Percentiles rank a stretch among this genome's conserved stretches.
These are phyloP conservation scores for Semnornis frantzii DNA, from an alignment of 2,113 vertebrate genomes.

Conservation along the genomic window DNA sequence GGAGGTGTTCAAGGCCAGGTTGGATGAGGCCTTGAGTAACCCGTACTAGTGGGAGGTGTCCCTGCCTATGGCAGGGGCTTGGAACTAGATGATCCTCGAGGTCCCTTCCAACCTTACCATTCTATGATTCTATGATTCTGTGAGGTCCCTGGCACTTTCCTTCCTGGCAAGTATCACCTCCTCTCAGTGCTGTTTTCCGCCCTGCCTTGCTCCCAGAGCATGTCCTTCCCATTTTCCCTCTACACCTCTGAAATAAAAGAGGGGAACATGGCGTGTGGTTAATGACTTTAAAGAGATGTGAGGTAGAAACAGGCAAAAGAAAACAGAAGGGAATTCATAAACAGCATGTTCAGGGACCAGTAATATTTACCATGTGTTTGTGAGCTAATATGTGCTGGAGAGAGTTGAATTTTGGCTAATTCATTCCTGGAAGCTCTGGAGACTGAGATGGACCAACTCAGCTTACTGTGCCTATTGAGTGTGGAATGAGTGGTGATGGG, in stretches of 20 bases:
- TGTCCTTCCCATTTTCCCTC: neutral
- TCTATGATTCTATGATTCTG: too few relatives aligned
- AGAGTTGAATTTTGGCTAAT: conserved; percentile 6
- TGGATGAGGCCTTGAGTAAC: too few relatives aligned
- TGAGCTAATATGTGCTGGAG: neutral
- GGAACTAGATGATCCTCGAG: too few relatives aligned
- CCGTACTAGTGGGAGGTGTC: too few relatives aligned
- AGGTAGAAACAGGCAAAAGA: neutral
- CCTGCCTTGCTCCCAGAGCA: neutral
- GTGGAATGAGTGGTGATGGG: neutral
- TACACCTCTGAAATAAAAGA: neutral
- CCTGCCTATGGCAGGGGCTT: too few relatives aligned
- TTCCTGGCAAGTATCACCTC: neutral
- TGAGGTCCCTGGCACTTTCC: neutral
- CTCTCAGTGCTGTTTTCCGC: neutral
- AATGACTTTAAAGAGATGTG: neutral
- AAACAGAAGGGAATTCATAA: neutral
- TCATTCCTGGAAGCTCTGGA: neutral
- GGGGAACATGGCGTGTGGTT: neutral
- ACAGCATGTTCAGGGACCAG: neutral
- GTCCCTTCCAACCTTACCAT: too few relatives aligned
- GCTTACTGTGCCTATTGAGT: neutral
- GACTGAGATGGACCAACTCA: neutral
- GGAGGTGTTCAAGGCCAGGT: too few relatives aligned
- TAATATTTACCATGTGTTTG: neutral